Evolutionary conservation across 1,140 invertebrate species (phyloP).

Genomic region (Periplaneta americana): DNA sequence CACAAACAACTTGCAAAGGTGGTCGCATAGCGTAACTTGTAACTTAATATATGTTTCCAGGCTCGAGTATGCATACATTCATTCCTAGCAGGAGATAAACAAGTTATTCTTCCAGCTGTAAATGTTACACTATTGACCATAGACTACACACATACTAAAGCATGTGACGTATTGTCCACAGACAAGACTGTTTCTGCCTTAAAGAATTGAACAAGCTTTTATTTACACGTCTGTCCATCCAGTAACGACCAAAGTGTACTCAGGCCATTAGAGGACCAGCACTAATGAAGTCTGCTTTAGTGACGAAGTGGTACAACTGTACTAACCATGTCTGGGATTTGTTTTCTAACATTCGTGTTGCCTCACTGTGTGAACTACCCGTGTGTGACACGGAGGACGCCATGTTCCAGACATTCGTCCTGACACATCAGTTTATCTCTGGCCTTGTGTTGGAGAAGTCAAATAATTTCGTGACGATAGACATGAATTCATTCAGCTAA

Average conservation of each 20-base stretch:
- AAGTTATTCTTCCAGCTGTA: too few species aligned
- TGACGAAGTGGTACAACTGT: neutral
- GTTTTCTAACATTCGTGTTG: neutral
- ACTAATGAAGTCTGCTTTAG: neutral
- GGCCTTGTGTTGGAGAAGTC: too few species aligned
- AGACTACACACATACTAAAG: too few species aligned
- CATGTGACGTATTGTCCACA: neutral
- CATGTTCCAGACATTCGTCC: neutral
- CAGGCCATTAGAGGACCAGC: neutral
- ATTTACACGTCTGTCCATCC: neutral
- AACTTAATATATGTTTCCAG: too few species aligned
- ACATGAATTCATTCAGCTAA: too few species aligned
- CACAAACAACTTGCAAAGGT: too few species aligned
- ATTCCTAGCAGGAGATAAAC: too few species aligned
- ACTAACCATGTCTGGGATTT: neutral
- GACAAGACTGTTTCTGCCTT: neutral
- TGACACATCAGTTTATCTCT: neutral
- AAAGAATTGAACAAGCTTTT: neutral
- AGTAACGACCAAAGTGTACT: neutral
- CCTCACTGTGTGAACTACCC: neutral
- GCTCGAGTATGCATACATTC: too few species aligned
- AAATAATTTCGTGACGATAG: too few species aligned
- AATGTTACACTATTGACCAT: too few species aligned
- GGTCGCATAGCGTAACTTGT: too few species aligned
- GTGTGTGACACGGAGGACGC: too few species aligned